Percentiles rank a stretch among this genome's conserved stretches.
These are phyloP conservation scores for Cecropterus lyciades DNA, from an alignment of 1,140 invertebrate species.

Conservation along the genomic window DNA sequence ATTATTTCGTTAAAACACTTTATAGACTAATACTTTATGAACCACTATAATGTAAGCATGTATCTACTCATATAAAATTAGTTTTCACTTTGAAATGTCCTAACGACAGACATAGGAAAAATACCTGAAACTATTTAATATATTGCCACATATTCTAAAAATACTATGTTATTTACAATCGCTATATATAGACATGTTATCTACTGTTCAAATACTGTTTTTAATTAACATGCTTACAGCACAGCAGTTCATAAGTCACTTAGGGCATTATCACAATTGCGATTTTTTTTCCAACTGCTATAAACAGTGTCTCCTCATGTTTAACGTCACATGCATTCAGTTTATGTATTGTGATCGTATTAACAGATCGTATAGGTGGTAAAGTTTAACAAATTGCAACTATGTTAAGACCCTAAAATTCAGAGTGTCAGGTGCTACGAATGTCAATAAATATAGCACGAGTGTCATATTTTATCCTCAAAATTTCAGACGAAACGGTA, in stretches of 20 bases:
- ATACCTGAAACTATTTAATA: slow-evolving; percentile 20
- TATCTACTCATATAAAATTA: not conserved
- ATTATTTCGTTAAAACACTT: not conserved
- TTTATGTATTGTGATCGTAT: no score
- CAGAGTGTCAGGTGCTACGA: slow-evolving; percentile 10
- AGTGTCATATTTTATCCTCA: slow-evolving; percentile 20
- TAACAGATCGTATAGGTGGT: no score
- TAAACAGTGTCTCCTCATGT: no score
- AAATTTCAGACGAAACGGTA: not conserved
- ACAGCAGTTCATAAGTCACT: slow-evolving; percentile 7
- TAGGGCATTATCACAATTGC: no score
- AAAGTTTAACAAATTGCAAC: no score
- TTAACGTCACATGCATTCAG: no score
- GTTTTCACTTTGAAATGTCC: slow-evolving; percentile 11
- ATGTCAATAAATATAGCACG: slow-evolving; percentile 15
- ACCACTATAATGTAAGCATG: slow-evolving; percentile 19
- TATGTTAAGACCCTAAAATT: not conserved
- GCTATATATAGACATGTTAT: slow-evolving; percentile 20
- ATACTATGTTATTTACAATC: slow-evolving; percentile 29
- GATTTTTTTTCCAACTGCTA: no score
- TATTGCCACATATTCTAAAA: slow-evolving; percentile 27
- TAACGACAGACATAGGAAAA: slow-evolving; percentile 12
- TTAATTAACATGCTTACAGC: slow-evolving; percentile 15
- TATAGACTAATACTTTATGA: slow-evolving; percentile 8
- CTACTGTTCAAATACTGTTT: slow-evolving; percentile 13